Percentiles rank a stretch among this genome's conserved stretches.
These are phyloP conservation scores for Rhinoderma darwinii DNA, from an alignment of 2,113 vertebrate genomes.

Conservation along the genomic window DNA sequence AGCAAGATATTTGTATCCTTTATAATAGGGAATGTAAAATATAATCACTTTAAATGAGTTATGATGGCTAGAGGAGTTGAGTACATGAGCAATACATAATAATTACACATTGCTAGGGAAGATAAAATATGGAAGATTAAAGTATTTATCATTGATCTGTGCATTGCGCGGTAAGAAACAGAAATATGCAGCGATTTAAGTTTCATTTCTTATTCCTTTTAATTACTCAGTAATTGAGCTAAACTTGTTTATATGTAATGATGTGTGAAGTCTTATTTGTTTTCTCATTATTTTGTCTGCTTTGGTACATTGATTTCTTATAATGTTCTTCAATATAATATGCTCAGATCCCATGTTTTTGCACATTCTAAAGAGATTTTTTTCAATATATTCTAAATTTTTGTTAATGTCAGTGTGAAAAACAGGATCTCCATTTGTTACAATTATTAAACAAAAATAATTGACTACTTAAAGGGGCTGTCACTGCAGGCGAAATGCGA, in stretches of 20 bases:
- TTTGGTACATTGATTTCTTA: constrained; percentile 54
- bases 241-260: constrained; percentile 31
- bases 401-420: background rate
- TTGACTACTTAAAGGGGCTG: background rate
- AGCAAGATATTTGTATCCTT: background rate
- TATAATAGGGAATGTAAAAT: background rate
- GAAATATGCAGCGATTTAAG: background rate
- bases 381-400: background rate
- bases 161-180: background rate
- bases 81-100: constrained; percentile 20
- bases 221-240: constrained; percentile 33
- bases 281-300: constrained; percentile 36
- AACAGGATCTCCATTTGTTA: background rate
- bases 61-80: background rate
- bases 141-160: constrained; percentile 42
- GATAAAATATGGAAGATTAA: constrained; percentile 32
- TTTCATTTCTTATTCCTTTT: constrained; percentile 15
- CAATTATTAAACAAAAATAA: background rate
- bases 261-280: constrained; percentile 35
- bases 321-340: constrained; percentile 5
- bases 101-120: constrained; percentile 25
- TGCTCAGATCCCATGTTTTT: background rate
- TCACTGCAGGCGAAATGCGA: too few relatives aligned
- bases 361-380: background rate
- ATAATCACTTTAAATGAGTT: background rate